A percentile compares a stretch with the other conserved stretches of the same genome.
Evolutionary conservation across 2,888 invertebrate genomes (phyloP).

Genomic region (Rhaphigaster nebulosa): DNA sequence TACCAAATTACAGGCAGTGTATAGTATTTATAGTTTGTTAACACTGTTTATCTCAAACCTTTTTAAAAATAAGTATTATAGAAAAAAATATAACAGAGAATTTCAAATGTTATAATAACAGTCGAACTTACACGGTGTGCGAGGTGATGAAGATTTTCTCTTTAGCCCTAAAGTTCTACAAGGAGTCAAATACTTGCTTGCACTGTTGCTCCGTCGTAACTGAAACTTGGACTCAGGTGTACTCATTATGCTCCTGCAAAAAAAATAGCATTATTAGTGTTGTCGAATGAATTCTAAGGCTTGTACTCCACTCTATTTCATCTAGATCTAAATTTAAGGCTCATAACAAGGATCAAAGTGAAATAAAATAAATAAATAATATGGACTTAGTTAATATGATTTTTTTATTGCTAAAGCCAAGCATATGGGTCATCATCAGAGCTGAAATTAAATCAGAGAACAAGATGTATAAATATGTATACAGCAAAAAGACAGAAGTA

Average conservation of each 20-base stretch:
- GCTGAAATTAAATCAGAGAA: no score
- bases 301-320: neutral
- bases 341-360: no score
- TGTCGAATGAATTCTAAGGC: neutral
- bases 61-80: no score
- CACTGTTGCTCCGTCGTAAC: neutral
- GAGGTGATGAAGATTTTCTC: constrained; percentile 52
- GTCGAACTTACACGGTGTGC: constrained; percentile 6
- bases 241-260: neutral
- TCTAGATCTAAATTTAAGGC: neutral
- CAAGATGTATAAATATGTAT: no score
- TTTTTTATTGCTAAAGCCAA: no score
- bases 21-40: no score
- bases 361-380: no score
- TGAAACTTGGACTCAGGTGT: constrained; percentile 28
- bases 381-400: no score
- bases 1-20: no score
- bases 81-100: neutral
- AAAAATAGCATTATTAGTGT: neutral
- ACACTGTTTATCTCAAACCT: no score
- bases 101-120: neutral
- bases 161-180: constrained; percentile 56
- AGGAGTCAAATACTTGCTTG: constrained; percentile 56
- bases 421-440: no score
- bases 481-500: no score